These are phyloP conservation scores for Pygocentrus nattereri DNA, from an alignment of 2,797 vertebrate species.

Conservation along the genomic window DNA sequence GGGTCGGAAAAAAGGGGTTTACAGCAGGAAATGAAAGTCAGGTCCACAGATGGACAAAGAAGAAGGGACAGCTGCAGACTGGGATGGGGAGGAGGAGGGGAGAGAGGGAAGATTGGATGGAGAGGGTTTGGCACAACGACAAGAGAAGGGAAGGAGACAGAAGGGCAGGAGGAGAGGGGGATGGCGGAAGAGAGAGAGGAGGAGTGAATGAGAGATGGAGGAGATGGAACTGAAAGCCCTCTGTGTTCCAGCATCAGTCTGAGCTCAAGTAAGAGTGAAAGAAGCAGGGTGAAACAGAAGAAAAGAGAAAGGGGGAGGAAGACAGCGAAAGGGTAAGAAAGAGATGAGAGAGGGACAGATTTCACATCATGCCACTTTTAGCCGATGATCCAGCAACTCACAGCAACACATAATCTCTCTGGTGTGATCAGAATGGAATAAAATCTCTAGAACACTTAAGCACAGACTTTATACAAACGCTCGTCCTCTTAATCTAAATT, in stretches of 20 bases:
- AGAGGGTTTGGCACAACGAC: constrained; percentile 43
- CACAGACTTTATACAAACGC: background rate
- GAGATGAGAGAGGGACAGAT: background rate
- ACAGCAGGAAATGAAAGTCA: constrained; percentile 22
- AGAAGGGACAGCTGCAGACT: constrained; percentile 29
- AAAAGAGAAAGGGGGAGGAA: background rate
- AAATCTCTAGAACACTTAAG: constrained; percentile 13
- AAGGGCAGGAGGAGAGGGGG: constrained; percentile 39
- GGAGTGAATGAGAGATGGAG: constrained; percentile 28
- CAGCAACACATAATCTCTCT: constrained; percentile 19
- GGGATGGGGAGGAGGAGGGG: background rate
- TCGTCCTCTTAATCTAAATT: constrained; percentile 32
- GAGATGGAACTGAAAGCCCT: constrained; percentile 37
- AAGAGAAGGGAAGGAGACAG: constrained; percentile 41
- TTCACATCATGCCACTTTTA: constrained; percentile 35
- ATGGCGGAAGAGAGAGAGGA: constrained; percentile 27
- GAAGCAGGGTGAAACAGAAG: background rate
- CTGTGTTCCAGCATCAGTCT: constrained; percentile 44
- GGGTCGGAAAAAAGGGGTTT: constrained; percentile 5
- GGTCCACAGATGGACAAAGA: constrained; percentile 32
- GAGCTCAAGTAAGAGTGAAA: constrained; percentile 19
- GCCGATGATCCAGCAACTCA: constrained; percentile 38
- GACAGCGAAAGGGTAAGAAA: background rate
- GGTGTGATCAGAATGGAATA: background rate
- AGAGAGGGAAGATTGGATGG: constrained; percentile 18